Evolutionary conservation across 1,140 invertebrate species (phyloP).

Genomic region (Cyrtorhinus lividipennis): DNA sequence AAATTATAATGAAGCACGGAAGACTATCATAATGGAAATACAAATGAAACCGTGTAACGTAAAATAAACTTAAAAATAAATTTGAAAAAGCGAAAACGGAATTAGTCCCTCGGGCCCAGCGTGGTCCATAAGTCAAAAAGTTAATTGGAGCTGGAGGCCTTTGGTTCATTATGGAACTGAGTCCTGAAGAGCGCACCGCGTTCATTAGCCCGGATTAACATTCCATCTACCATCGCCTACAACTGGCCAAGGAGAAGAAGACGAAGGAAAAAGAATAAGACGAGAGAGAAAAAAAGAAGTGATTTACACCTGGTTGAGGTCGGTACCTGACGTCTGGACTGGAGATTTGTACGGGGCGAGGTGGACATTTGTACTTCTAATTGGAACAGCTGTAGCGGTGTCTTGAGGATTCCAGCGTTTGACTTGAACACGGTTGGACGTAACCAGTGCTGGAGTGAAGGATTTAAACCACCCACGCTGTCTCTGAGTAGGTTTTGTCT

Average conservation of each 20-base stretch:
- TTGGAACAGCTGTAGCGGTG: not conserved
- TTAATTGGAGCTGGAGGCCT: constrained; percentile 4
- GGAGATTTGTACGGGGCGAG: not conserved
- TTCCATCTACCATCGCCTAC: not conserved
- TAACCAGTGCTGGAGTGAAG: no score
- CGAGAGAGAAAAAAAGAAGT: not conserved
- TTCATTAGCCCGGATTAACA: constrained; percentile 8
- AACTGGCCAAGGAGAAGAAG: not conserved
- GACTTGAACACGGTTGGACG: no score
- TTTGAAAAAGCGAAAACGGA: not conserved
- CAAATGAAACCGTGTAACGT: no score
- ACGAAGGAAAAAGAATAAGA: not conserved
- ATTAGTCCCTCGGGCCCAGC: not conserved
- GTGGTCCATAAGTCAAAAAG: constrained; percentile 6
- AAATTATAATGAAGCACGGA: no score
- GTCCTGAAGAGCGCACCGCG: not conserved
- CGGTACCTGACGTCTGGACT: no score
- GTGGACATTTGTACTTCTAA: not conserved
- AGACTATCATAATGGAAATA: no score
- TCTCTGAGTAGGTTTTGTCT: no score
- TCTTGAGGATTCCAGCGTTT: not conserved
- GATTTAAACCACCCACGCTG: no score
- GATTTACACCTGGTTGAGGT: constrained; percentile 3
- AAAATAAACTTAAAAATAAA: constrained; percentile 5
- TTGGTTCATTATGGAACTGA: constrained; percentile 1